These are phyloP conservation scores for Gerosis bhagava DNA, from an alignment of 2,888 invertebrate species.

Conservation along the genomic window DNA sequence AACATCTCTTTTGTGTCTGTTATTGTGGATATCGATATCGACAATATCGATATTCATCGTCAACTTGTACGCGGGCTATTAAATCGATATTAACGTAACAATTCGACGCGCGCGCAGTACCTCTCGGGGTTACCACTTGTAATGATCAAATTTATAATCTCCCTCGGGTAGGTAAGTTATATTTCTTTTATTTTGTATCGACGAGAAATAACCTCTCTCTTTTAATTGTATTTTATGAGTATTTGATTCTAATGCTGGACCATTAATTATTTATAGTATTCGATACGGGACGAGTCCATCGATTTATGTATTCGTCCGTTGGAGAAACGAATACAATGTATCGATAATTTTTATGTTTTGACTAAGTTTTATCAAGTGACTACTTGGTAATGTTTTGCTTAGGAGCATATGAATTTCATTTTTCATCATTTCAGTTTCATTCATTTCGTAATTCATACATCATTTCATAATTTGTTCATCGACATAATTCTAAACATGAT, in stretches of 20 bases:
- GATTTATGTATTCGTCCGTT: constrained; percentile 69
- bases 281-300: constrained; percentile 73
- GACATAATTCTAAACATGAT: too few relatives aligned
- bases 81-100: constrained; percentile 72
- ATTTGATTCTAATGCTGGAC: constrained; percentile 80
- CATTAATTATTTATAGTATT: constrained; percentile 81
- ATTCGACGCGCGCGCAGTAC: constrained; percentile 68
- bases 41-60: constrained; percentile 56
- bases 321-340: constrained; percentile 37
- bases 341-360: too few relatives aligned
- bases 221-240: constrained; percentile 83
- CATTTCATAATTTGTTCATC: too few relatives aligned
- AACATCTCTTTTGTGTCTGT: constrained; percentile 43
- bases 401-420: too few relatives aligned
- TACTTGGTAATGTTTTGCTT: too few relatives aligned
- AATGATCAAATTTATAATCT: constrained; percentile 80
- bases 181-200: constrained; percentile 74
- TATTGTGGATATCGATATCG: constrained; percentile 55
- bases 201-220: constrained; percentile 71
- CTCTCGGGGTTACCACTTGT: too few relatives aligned
- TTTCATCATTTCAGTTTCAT: too few relatives aligned
- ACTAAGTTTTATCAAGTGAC: background rate
- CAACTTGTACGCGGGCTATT: constrained; percentile 62
- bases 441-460: too few relatives aligned
- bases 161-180: constrained; percentile 73